Evolutionary conservation across 1,140 invertebrate species (phyloP).

Genomic region (Brachionus rubens): DNA sequence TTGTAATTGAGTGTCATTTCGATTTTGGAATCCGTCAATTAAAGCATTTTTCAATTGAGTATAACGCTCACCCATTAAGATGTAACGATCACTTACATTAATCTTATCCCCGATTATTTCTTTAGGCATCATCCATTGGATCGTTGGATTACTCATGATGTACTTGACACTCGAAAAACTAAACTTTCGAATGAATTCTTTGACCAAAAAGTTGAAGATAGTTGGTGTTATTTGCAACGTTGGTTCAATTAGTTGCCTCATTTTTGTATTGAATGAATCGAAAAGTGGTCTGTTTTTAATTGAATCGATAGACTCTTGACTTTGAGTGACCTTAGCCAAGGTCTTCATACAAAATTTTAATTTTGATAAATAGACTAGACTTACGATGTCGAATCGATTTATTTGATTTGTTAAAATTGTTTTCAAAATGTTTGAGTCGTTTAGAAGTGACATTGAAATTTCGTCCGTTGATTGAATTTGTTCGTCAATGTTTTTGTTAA

Average conservation of each 20-base stretch:
- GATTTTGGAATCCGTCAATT: background rate
- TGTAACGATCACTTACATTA: constrained; percentile 26
- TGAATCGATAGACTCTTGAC: background rate
- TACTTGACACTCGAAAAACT: constrained; percentile 24
- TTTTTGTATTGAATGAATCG: background rate
- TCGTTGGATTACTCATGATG: constrained; percentile 48
- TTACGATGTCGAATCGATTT: background rate
- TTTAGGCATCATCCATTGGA: constrained; percentile 48
- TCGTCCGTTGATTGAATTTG: background rate
- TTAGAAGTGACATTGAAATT: background rate
- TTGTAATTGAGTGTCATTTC: background rate
- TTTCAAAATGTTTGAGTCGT: background rate
- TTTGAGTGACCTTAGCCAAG: background rate
- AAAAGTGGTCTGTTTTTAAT: background rate
- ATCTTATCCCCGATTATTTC: constrained; percentile 32
- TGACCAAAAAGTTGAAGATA: constrained; percentile 31
- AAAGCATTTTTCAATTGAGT: constrained; percentile 33
- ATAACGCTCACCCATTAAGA: constrained; percentile 32
- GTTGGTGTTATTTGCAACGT: background rate
- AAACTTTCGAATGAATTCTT: constrained; percentile 11
- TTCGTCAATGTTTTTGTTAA: constrained; percentile 14
- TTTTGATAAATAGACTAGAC: background rate
- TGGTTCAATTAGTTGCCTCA: background rate
- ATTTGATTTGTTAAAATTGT: background rate
- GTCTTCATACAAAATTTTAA: constrained; percentile 17